A percentile compares a stretch with the other conserved stretches of the same genome.
These are phyloP conservation scores for Karalla daura DNA, from an alignment of 2,797 vertebrate genomes.

Conservation along the genomic window DNA sequence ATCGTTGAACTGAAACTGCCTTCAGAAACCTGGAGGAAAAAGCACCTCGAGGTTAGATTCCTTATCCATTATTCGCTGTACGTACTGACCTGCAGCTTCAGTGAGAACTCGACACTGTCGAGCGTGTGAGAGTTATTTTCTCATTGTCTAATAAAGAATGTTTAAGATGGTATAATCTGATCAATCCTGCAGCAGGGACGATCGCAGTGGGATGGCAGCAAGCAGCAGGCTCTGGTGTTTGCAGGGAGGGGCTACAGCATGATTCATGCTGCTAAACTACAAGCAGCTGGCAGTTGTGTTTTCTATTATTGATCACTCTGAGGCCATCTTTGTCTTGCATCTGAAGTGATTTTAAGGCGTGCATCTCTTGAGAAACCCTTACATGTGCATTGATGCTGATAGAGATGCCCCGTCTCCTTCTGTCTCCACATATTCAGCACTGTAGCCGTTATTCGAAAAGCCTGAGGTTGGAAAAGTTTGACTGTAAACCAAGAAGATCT, in stretches of 20 bases:
- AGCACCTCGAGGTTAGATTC: slow-evolving; percentile 3
- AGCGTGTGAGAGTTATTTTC: slow-evolving; percentile 2
- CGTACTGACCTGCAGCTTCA: not conserved
- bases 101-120: not conserved
- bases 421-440: not conserved
- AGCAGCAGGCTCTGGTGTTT: not conserved
- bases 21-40: not conserved
- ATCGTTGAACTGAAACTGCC: slow-evolving; percentile 11
- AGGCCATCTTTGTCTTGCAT: not conserved
- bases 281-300: not conserved
- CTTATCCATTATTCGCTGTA: slow-evolving; percentile 4
- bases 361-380: not conserved
- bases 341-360: not conserved
- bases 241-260: not conserved
- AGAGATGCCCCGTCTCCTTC: not conserved
- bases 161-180: not conserved
- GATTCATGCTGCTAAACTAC: not conserved
- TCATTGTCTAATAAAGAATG: slow-evolving; percentile 45
- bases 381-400: not conserved
- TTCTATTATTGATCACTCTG: not conserved
- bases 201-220: too few relatives aligned
- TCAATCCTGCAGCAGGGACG: too few relatives aligned
- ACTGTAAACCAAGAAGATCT: too few relatives aligned
- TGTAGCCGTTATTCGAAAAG: too few relatives aligned
- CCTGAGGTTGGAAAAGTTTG: too few relatives aligned